Percentiles rank a stretch among this genome's conserved stretches.
phyloP scores from a whole-genome alignment of 2,113 vertebrate genomes.

The Psittacula cyanocephala region DNA sequence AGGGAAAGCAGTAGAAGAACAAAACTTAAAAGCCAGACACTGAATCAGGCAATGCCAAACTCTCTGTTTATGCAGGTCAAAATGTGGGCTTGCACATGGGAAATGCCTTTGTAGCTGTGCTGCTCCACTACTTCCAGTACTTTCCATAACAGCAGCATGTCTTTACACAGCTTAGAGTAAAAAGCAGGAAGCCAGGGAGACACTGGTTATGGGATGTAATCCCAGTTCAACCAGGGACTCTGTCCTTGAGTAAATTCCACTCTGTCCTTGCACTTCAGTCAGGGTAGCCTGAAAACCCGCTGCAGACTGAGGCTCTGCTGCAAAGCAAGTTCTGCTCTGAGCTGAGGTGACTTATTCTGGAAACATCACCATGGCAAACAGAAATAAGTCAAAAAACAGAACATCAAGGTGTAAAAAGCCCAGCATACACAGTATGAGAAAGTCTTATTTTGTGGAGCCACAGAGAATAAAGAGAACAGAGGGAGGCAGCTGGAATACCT shows the following conservation, averaged over 20 bases:
- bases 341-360: neutral
- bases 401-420: neutral
- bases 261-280: constrained; percentile 2
- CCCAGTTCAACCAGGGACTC: neutral
- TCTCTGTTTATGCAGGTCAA: neutral
- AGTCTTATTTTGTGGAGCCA: neutral
- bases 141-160: neutral
- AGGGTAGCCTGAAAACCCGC: neutral
- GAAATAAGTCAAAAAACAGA: neutral
- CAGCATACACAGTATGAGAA: neutral
- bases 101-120: neutral
- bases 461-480: neutral
- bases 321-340: neutral
- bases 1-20: neutral
- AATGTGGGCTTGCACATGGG: neutral
- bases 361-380: neutral
- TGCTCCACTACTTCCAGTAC: neutral
- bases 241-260: constrained; percentile 20
- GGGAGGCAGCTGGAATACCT: neutral
- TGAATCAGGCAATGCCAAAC: neutral
- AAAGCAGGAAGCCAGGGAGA: constrained; percentile 22
- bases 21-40: neutral
- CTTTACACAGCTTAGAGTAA: neutral
- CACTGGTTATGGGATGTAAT: neutral
- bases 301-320: neutral